phyloP scores from a whole-genome alignment of 2,888 invertebrate species.

The Coleophora deauratella region DNA sequence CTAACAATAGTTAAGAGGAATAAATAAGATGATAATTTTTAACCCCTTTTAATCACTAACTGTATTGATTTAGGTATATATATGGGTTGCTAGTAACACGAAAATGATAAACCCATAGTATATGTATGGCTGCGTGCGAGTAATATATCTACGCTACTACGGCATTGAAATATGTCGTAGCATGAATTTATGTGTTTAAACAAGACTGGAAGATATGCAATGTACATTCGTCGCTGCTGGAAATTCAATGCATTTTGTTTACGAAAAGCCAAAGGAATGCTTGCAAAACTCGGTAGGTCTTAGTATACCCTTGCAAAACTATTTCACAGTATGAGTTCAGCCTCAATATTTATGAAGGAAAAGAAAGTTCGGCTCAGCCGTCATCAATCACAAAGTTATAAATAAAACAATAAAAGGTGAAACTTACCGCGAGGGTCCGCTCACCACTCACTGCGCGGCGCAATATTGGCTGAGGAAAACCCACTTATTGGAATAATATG shows the following conservation, averaged over 20 bases:
- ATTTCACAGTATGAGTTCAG: conserved; percentile 52
- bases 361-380: conserved; percentile 58
- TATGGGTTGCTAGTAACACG: no score
- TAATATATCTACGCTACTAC: no score
- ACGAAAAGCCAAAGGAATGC: conserved; percentile 6
- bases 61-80: no score
- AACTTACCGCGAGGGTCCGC: conserved; percentile 63
- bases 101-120: no score
- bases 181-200: no score
- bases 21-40: no score
- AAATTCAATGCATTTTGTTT: no score
- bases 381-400: conserved; percentile 75
- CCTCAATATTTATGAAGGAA: conserved; percentile 72
- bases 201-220: not conserved
- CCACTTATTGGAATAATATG: conserved; percentile 74
- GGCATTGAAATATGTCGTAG: no score
- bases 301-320: conserved; percentile 30
- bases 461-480: conserved; percentile 61
- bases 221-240: not conserved
- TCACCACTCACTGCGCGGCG: conserved; percentile 41
- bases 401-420: conserved; percentile 75
- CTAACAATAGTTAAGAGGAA: no score
- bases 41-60: no score
- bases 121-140: no score
- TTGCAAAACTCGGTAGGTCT: conserved; percentile 1